These are phyloP conservation scores for Camponotus floridanus DNA, from an alignment of 1,140 invertebrate genomes.

Conservation along the genomic window DNA sequence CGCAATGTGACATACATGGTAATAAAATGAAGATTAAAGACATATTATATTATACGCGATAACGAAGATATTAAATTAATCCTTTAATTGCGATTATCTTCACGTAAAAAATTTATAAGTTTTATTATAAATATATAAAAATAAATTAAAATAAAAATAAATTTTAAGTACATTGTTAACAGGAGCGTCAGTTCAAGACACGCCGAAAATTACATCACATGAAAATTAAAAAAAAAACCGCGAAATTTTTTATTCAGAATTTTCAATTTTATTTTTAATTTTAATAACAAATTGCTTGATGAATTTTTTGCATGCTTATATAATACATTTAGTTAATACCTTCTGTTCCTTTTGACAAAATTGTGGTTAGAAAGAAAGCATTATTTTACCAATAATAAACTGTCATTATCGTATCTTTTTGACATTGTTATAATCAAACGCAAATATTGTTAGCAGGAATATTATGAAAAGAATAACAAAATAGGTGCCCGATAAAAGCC, in stretches of 20 bases:
- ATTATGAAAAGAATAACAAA: constrained; percentile 27
- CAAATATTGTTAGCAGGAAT: constrained; percentile 26
- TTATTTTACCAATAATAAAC: constrained; percentile 18
- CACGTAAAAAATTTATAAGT: not conserved
- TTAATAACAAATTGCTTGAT: not conserved
- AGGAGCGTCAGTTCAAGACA: not conserved
- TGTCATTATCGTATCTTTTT: not conserved
- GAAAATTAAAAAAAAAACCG: not conserved
- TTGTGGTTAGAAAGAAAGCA: not conserved
- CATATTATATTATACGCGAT: not conserved
- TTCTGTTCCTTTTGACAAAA: not conserved
- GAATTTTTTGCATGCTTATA: not conserved
- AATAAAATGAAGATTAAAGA: not conserved
- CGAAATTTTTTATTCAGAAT: not conserved
- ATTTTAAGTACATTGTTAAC: no score
- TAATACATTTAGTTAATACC: not conserved
- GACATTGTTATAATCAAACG: constrained; percentile 10
- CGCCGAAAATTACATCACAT: not conserved
- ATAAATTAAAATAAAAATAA: not conserved
- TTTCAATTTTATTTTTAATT: not conserved
- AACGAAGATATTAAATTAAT: not conserved
- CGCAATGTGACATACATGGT: not conserved
- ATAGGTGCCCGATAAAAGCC: not conserved
- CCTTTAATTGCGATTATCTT: not conserved
- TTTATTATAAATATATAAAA: not conserved